A percentile compares a stretch with the other conserved stretches of the same genome.
Evolutionary conservation across 23 tunicate genomes (phyloP).

Genomic region (Oikopleura albicans): DNA sequence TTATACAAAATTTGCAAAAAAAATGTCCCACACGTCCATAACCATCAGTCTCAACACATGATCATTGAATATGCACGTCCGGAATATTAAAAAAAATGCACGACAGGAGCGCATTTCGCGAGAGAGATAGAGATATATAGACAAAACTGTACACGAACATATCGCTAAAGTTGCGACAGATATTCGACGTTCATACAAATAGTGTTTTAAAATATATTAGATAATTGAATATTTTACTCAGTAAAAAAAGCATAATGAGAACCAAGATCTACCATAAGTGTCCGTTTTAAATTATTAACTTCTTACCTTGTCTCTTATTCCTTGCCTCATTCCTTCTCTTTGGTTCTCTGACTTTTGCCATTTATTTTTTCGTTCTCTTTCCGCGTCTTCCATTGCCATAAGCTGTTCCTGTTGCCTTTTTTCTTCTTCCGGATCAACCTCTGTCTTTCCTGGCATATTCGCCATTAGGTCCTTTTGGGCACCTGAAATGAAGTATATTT

Average conservation of each 20-base stretch:
- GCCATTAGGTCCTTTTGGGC: constrained; percentile 14
- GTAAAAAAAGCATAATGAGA: too few species aligned
- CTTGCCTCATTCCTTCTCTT: constrained; percentile 14
- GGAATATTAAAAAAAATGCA: too few species aligned
- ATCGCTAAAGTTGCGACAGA: too few species aligned
- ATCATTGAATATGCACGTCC: not conserved
- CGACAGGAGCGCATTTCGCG: too few species aligned
- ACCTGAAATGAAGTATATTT: not conserved
- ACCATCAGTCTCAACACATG: not conserved
- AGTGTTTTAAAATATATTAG: too few species aligned
- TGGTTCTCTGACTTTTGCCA: not conserved
- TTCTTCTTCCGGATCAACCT: constrained; percentile 7
- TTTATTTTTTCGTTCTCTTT: not conserved
- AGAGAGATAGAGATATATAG: too few species aligned
- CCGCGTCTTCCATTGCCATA: constrained; percentile 10
- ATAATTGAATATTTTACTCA: too few species aligned
- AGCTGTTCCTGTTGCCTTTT: constrained; percentile 2
- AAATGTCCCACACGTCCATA: not conserved
- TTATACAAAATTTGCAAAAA: not conserved
- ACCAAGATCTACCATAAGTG: too few species aligned
- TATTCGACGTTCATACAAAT: too few species aligned
- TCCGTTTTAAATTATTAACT: not conserved
- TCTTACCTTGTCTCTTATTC: constrained; percentile 15
- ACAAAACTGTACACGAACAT: too few species aligned
- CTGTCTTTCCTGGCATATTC: constrained; percentile 10